Percentiles rank a stretch among this genome's conserved stretches.
Conservation (phyloP, 2,113 vertebrate genomes). For the Formicarius rufipectus region DNA sequence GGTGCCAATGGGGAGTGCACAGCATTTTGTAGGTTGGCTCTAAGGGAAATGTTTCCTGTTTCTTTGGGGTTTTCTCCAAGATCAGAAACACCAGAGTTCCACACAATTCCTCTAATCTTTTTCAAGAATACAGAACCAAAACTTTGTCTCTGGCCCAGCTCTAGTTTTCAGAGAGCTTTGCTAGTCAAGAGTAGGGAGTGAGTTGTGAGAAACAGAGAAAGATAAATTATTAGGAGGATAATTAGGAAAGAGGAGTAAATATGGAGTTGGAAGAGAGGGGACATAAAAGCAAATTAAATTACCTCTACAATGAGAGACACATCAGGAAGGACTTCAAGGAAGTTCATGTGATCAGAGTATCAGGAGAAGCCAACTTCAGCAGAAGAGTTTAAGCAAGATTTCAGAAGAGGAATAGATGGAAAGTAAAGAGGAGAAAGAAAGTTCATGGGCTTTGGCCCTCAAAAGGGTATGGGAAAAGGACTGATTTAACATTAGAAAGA, state of each 20-base stretch:
- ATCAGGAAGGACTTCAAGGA: not conserved
- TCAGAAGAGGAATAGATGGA: not conserved
- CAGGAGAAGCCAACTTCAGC: not conserved
- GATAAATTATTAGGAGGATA: not conserved
- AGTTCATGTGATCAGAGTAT: not conserved
- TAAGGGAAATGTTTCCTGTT: not conserved
- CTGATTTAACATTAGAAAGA: not conserved
- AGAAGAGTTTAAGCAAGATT: not conserved
- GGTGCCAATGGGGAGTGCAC: fast-evolving
- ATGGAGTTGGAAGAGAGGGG: not conserved
- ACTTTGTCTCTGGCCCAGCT: not conserved
- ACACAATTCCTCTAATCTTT: not conserved
- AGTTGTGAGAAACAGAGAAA: not conserved
- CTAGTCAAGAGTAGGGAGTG: not conserved
- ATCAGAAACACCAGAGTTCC: not conserved
- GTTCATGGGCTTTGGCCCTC: not conserved
- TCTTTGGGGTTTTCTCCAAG: not conserved
- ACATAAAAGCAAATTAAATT: not conserved
- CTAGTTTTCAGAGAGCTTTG: not conserved
- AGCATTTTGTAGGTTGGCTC: not conserved
- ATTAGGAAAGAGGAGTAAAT: not conserved
- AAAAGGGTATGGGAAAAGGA: not conserved
- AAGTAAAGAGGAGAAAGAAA: not conserved
- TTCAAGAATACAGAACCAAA: not conserved
- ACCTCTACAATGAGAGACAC: not conserved